A percentile compares a stretch with the other conserved stretches of the same genome.
Evolutionary conservation across 2,797 vertebrate species (phyloP).

Genomic region (Sebastes cheni): DNA sequence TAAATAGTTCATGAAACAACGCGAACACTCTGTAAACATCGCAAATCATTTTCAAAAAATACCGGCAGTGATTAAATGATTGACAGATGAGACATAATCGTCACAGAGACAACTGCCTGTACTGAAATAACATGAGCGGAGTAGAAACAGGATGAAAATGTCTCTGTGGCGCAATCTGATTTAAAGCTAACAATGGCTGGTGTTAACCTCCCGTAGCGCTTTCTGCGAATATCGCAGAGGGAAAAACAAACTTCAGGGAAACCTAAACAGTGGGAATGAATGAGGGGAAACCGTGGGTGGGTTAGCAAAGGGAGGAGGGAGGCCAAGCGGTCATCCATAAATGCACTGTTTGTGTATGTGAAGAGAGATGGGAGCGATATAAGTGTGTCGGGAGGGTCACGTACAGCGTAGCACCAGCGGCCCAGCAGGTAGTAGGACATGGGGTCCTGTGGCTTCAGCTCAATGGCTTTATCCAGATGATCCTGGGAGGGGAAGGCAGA

Average conservation of each 20-base stretch:
- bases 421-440: slow-evolving; percentile 94
- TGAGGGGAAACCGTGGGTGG: slow-evolving; percentile 58
- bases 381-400: slow-evolving; percentile 60
- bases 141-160: slow-evolving; percentile 47
- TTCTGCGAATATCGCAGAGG: slow-evolving; percentile 12
- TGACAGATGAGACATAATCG: background rate
- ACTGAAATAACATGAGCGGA: background rate
- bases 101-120: slow-evolving; percentile 13
- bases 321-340: background rate
- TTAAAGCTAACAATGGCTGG: slow-evolving; percentile 54
- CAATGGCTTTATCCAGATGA: slow-evolving; percentile 95
- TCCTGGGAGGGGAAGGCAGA: slow-evolving; percentile 80
- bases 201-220: slow-evolving; percentile 24
- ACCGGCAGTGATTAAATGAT: background rate
- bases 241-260: slow-evolving; percentile 53
- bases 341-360: slow-evolving; percentile 13
- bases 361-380: slow-evolving; percentile 14
- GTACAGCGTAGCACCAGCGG: slow-evolving; percentile 97
- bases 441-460: slow-evolving; percentile 93
- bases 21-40: background rate
- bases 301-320: slow-evolving; percentile 21
- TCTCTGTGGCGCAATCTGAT: slow-evolving; percentile 42
- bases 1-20: slow-evolving; percentile 13
- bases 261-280: slow-evolving; percentile 53
- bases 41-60: background rate